Percentiles rank a stretch among this genome's conserved stretches.
Conservation (phyloP, 2,113 vertebrate genomes). For the Tricholaema leucomelas region DNA sequence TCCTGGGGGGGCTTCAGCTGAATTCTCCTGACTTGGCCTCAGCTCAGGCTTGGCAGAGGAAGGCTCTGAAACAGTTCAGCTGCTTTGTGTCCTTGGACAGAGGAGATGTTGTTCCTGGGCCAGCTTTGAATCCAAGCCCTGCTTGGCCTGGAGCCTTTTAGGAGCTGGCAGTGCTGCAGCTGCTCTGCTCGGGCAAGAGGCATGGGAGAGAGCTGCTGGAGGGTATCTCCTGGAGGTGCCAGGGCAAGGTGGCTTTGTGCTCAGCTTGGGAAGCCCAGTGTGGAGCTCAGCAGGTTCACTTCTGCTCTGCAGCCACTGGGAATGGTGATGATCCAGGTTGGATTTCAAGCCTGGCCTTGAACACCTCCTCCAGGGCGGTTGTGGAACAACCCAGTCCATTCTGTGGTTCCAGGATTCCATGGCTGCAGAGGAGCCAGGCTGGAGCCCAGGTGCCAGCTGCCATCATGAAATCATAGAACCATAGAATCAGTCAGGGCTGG, state of each 20-base stretch:
- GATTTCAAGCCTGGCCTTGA: too few species aligned
- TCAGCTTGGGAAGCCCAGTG: background rate
- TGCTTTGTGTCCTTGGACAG: conserved; percentile 15
- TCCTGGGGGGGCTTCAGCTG: background rate
- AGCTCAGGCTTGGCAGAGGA: background rate
- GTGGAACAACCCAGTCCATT: too few species aligned
- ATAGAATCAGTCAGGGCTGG: too few species aligned
- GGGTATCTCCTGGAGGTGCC: background rate
- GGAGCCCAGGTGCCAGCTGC: too few species aligned
- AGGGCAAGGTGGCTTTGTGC: background rate
- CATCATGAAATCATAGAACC: too few species aligned
- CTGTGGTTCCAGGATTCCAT: too few species aligned
- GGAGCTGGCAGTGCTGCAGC: background rate
- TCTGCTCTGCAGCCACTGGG: background rate
- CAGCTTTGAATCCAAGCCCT: background rate
- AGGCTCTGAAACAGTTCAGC: background rate
- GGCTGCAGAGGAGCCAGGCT: too few species aligned
- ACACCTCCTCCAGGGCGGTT: too few species aligned
- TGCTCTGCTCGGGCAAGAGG: background rate
- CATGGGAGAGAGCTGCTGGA: background rate
- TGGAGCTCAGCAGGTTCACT: background rate
- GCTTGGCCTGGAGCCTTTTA: background rate
- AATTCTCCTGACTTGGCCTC: background rate
- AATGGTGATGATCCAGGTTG: background rate
- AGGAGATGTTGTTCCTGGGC: background rate